Evolutionary conservation across 1,140 invertebrate species (phyloP).

Genomic region (Tribolium castaneum): DNA sequence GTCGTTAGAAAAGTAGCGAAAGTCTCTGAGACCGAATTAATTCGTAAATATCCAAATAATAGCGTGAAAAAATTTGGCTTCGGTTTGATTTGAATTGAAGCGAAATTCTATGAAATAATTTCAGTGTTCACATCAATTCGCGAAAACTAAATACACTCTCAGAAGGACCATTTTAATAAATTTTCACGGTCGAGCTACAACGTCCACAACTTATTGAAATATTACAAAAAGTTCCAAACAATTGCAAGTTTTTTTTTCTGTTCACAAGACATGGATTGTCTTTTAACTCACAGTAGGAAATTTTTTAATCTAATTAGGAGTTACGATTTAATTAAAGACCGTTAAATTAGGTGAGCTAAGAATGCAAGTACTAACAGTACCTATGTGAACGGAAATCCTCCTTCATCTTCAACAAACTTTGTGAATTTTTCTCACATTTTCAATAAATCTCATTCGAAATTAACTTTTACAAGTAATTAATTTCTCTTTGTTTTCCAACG

Average conservation of each 20-base stretch:
- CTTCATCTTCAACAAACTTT: background rate
- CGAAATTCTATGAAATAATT: conserved; percentile 1
- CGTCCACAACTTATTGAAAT: background rate
- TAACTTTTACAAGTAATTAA: conserved; percentile 16
- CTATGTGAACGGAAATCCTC: conserved; percentile 31
- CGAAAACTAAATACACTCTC: background rate
- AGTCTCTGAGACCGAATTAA: background rate
- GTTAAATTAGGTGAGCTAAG: conserved; percentile 30
- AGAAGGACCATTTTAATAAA: conserved; percentile 6
- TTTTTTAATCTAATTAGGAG: background rate
- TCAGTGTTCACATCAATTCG: background rate
- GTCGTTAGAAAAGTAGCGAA: background rate
- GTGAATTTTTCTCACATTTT: conserved; percentile 31
- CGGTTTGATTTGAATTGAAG: background rate
- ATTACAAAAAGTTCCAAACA: background rate
- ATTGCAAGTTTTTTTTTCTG: background rate
- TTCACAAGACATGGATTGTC: background rate
- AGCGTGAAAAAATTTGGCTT: background rate
- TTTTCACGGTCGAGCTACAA: conserved; percentile 11
- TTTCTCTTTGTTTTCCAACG: background rate
- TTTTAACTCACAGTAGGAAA: background rate
- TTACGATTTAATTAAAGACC: conserved; percentile 18
- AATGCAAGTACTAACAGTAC: conserved; percentile 31
- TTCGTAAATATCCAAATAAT: conserved; percentile 19
- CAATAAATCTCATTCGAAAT: conserved; percentile 25